Base-by-base conservation (phyloP, 2,888 invertebrate genomes). In the Invenusta paracnida region DNA sequence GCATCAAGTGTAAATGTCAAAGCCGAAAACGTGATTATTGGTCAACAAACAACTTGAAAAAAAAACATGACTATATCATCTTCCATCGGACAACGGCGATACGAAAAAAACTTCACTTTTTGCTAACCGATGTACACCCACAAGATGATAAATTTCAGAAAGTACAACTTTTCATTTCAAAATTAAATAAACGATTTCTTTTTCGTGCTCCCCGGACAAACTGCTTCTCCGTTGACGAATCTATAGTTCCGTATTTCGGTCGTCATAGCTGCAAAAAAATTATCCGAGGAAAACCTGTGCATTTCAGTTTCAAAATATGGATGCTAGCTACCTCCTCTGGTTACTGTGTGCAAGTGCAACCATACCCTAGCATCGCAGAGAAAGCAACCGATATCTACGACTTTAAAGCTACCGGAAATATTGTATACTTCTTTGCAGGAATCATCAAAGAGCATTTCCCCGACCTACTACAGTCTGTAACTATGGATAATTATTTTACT, bases 361-460 rank as follows among this genome's bases (percentile, higher is more conserved):
- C 79, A 27, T 79, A 79, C 27, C 79, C 79, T 25, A 23, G 27
- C 27, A n/a, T 79, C 23, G 79, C 79, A 79, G 79, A 79, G 27
- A 79, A 79, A 79, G 79, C 27, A 2, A 79, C 79, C n/a, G 79
- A 79, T 25, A 25, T 23, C 5, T 79, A 79, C n/a, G 27, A 79
- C 79, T n/a, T 79, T 27, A 79, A 79, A 79, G 23, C n/a, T 5
- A 79, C 11, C 23, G 5, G 79, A 5, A 79, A 79, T 79, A 27
- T 79, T 79, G 79, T 79, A 27, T 79, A 79, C 79, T 79, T 79
- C 79, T 79, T 79, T 27, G 5, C 79, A 79, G 79, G 23, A 79
- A 79, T 79, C 5, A 25, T 79, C 5, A 79, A 79, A 23, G 23
- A 79, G 11, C 79, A 79, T 79, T 79, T 79, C n/a, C 11, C n/a